A percentile compares a stretch with the other conserved stretches of the same genome.
Conservation (phyloP, 2,113 vertebrate genomes). For the Laticauda laticaudata region DNA sequence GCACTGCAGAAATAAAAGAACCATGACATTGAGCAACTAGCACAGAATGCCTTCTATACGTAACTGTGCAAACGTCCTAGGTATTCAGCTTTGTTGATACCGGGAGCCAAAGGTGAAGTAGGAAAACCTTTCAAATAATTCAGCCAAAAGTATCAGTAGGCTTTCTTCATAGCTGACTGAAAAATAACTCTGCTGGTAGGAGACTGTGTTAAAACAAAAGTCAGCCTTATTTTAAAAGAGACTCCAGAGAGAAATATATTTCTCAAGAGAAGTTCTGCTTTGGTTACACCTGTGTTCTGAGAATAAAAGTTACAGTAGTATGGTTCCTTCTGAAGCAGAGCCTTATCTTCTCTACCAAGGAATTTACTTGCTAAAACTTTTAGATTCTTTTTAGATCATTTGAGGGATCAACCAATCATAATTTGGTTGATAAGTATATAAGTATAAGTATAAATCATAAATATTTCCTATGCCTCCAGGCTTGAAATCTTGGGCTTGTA, state of each 20-base stretch:
- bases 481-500: too few species aligned
- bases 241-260: slow-evolving; percentile 54
- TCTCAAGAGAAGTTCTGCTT: slow-evolving; percentile 43
- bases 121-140: background rate
- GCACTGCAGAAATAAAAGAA: background rate
- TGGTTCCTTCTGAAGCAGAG: slow-evolving; percentile 47
- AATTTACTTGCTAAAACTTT: slow-evolving; percentile 3
- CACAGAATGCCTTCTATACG: background rate
- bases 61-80: background rate
- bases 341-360: slow-evolving; percentile 41
- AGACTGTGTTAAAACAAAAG: slow-evolving; percentile 21
- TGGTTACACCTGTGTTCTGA: slow-evolving; percentile 54
- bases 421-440: too few species aligned
- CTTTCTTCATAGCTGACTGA: slow-evolving; percentile 32
- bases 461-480: too few species aligned
- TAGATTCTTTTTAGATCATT: background rate
- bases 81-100: slow-evolving; percentile 6
- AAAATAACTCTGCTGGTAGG: background rate
- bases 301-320: slow-evolving; percentile 46
- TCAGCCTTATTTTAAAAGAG: slow-evolving; percentile 44
- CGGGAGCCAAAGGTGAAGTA: background rate
- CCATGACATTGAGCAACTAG: background rate
- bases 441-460: too few species aligned
- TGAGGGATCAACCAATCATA: slow-evolving; percentile 25
- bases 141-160: background rate